Evolutionary conservation across 1,140 invertebrate genomes (phyloP).

Genomic region (Phymorhynchus buccinoides): DNA sequence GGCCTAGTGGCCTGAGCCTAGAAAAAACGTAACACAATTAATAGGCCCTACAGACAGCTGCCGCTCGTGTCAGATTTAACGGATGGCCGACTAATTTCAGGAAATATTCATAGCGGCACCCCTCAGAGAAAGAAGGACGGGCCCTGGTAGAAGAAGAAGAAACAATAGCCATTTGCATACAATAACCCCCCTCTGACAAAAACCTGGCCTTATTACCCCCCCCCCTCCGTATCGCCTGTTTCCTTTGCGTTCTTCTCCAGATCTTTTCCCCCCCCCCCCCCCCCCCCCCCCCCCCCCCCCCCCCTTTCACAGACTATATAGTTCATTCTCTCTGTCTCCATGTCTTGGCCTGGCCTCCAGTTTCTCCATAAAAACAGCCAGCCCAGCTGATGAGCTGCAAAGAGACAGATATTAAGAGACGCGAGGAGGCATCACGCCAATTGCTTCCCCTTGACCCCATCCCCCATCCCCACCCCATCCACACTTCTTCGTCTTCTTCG

Average conservation of each 20-base stretch:
- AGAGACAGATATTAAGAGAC: slow-evolving; percentile 37
- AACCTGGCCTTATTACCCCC: slow-evolving; percentile 9
- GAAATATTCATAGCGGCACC: slow-evolving; percentile 34
- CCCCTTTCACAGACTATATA: too few species aligned
- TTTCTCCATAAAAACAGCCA: slow-evolving; percentile 15
- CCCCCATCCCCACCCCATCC: slow-evolving; percentile 1
- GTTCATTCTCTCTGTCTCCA: background rate
- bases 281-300: background rate
- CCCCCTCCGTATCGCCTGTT: too few species aligned
- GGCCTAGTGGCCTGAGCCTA: background rate
- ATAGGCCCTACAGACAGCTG: slow-evolving; percentile 23
- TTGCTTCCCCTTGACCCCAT: slow-evolving; percentile 6
- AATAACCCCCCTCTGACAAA: slow-evolving; percentile 25
- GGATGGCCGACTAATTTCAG: slow-evolving; percentile 37
- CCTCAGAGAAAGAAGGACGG: slow-evolving; percentile 8
- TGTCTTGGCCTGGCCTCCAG: background rate
- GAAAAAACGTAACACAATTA: slow-evolving; percentile 18
- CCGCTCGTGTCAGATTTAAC: slow-evolving; percentile 27
- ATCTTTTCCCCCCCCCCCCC: background rate
- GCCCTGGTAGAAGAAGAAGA: background rate
- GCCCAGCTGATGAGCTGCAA: background rate
- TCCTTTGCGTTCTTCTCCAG: too few species aligned
- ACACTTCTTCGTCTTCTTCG: too few species aligned
- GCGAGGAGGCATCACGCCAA: slow-evolving; percentile 12
- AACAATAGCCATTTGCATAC: slow-evolving; percentile 41